Conservation (phyloP, 2,797 vertebrate species). For the Caiman crocodilus region DNA sequence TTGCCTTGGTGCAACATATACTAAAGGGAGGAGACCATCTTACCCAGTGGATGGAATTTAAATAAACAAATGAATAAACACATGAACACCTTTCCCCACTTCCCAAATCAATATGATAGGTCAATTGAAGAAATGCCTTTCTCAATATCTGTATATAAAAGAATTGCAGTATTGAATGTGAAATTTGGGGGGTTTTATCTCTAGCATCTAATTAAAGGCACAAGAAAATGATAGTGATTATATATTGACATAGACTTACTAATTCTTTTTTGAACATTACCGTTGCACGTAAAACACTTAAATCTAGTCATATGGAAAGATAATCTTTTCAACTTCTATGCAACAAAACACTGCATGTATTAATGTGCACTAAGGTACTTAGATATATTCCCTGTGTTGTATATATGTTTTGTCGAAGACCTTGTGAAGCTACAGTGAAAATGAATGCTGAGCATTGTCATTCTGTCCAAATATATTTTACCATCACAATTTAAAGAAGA, state of each 20-base stretch:
- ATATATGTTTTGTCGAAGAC: slow-evolving; percentile 51
- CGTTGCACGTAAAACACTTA: slow-evolving; percentile 22
- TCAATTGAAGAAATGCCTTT: slow-evolving; percentile 50
- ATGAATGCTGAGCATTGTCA: slow-evolving; percentile 50
- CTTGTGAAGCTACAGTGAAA: slow-evolving; percentile 54
- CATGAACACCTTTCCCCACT: background rate
- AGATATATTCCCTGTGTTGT: background rate
- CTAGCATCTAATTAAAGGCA: slow-evolving; percentile 62
- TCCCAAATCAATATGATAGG: slow-evolving; percentile 35
- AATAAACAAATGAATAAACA: slow-evolving; percentile 45
- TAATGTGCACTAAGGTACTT: background rate
- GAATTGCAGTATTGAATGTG: slow-evolving; percentile 13
- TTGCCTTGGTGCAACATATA: slow-evolving; percentile 43
- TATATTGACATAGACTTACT: slow-evolving; percentile 8
- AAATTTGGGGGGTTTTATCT: slow-evolving; percentile 54
- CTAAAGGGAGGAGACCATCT: slow-evolving; percentile 52
- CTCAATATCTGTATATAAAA: slow-evolving; percentile 46
- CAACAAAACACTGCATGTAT: background rate
- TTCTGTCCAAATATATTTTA: slow-evolving; percentile 62
- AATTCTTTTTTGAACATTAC: slow-evolving; percentile 42
- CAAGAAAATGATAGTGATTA: slow-evolving; percentile 49
- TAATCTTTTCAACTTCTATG: slow-evolving; percentile 62
- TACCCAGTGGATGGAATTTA: slow-evolving; percentile 47
- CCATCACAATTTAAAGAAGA: slow-evolving; percentile 69
- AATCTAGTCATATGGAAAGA: slow-evolving; percentile 33